Base-by-base conservation (phyloP, 2,113 vertebrate genomes). In the Cryptotis parvus region DNA sequence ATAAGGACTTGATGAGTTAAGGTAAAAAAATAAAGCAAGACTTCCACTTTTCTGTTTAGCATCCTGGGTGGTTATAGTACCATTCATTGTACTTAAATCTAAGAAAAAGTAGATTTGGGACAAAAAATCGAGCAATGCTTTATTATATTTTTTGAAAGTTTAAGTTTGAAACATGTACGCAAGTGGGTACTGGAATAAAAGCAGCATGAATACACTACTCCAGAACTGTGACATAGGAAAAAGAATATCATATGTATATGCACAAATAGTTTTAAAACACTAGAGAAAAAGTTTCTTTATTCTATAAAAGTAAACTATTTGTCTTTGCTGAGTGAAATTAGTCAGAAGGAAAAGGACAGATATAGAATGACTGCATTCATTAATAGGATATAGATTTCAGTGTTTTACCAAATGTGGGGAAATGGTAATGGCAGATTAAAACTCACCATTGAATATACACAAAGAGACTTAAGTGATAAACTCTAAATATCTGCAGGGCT, bases 81-180 rank as follows among this genome's bases (percentile, higher is more conserved):
- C 3, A 26, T 83, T 93, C 31, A 75, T 89, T 77, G 55, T 27
- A 65, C 63, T 29, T 87, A 24, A 89, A 91, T 22, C 63, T 72
- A 87, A 10, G 6, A 41, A 26, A 1, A 1, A 58, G 0, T 45
- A 41, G 0, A 1, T 69, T 86, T 89, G 16, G 8, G 5, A 63
- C 20, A 22, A 58, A n/a, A 58, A 58, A 24, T 22, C 6, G 7
- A 20, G 22, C 55, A 58, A 58, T 24, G 4, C 16, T 58, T 18
- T 6, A 58, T 58, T 58, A 58, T 58, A 58, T 3, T 22, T 86
- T 91, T 63, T 85, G 4, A 65, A 82, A 72, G 9, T 63, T 70
- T 77, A 70, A 76, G 9, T 82, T 73, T 68, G 33, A 95, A 66
- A 69, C 87, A 61, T 52, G 31, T 1, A 55, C 27, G 49, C 4